Evolutionary conservation across 2,888 invertebrate species (phyloP), one percentile per base, ranked within the genome.

Genomic region (Habrosyne pyritoides): DNA sequence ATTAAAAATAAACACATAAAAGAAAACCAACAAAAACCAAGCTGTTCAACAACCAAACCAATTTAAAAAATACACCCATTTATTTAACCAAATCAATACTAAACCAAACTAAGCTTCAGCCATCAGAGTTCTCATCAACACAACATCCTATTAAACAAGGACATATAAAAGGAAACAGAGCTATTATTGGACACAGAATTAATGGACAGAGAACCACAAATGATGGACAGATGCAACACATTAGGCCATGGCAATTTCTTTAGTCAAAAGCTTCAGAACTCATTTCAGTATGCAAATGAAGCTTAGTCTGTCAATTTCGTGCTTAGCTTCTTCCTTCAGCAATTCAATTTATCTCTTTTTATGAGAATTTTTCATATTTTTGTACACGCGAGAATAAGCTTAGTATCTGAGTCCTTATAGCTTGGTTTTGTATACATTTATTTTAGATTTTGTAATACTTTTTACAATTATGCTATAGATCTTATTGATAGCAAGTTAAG

Each of bases 161-260:
- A 48, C 83, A 82, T 21, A 80, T 2, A 0, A 76, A 0, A 1
- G 81, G 81, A 1, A 77, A 64, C 33, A 72, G 73, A 1, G 65
- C 62, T 1, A 82, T 57, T n/a, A 76, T n/a, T 0, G 70, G 60
- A 14, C 68, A 59, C 1, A 76, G 14, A 8, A 77, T 18, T 12
- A 70, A 62, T 0, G 81, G 81, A 22, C 59, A 74, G 0, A 53
- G n/a, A 0, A 50, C 33, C 2, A 69, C 18, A 54, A 66, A 64
- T 5, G 60, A 60, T 4, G 69, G 68, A 33, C 59, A 61, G 5
- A 73, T 56, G 48, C 72, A 71, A 52, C 65, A 66, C 68, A 69
- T 69, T 33, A 33, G 8, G 10, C 2, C 28, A 28, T 7, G n/a
- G n/a, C 2, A 2, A 10, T 30, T 30, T 12, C 12, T 12, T 30